A percentile compares a stretch with the other conserved stretches of the same genome.
Evolutionary conservation across 2,888 invertebrate species (phyloP).

Genomic region (Torymus tubicola): DNA sequence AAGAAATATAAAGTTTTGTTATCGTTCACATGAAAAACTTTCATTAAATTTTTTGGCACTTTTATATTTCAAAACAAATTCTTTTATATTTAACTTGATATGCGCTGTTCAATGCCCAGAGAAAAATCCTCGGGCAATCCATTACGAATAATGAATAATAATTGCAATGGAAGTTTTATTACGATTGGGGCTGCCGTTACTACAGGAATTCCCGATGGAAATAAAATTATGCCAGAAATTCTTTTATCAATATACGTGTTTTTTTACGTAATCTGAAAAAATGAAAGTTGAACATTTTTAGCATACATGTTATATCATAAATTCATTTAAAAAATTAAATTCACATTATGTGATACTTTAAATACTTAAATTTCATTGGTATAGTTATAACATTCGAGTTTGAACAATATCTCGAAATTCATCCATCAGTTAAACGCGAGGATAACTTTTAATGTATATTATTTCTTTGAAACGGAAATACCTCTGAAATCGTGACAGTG

Average conservation of each 20-base stretch:
- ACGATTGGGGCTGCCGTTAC: neutral
- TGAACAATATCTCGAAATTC: too few species aligned
- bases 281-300: neutral
- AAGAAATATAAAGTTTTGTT: too few species aligned
- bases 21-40: too few species aligned
- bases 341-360: too few species aligned
- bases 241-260: neutral
- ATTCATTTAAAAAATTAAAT: too few species aligned
- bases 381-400: too few species aligned
- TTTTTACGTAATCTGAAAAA: neutral
- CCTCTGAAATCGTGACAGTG: neutral
- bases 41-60: neutral
- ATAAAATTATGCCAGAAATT: slow-evolving; percentile 11
- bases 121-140: slow-evolving; percentile 14
- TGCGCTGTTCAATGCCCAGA: neutral
- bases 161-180: slow-evolving; percentile 12
- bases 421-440: too few species aligned
- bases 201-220: neutral
- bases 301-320: neutral
- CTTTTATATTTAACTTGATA: slow-evolving; percentile 16
- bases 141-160: slow-evolving; percentile 45
- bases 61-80: slow-evolving; percentile 12
- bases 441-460: neutral
- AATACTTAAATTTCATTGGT: too few species aligned
- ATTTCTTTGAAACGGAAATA: neutral